These are phyloP conservation scores for Engystomops pustulosus DNA, from an alignment of 2,113 vertebrate species.

Conservation along the genomic window DNA sequence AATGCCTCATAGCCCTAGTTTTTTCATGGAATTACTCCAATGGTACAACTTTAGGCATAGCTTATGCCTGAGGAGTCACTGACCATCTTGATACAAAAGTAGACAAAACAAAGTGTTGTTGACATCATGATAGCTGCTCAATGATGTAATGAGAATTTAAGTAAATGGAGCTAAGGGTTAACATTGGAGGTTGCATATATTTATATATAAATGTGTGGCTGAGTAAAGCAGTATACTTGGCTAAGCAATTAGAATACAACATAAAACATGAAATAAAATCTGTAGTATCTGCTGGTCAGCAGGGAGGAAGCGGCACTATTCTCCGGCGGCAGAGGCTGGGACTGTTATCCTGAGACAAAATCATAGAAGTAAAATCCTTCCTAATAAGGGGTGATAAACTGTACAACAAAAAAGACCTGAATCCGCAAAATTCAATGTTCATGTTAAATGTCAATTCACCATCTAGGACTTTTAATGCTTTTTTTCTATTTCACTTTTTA, in stretches of 20 bases:
- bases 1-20: neutral
- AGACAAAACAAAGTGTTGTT: neutral
- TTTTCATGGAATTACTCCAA: neutral
- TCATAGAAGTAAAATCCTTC: neutral
- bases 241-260: neutral
- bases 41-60: neutral
- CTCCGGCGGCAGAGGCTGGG: neutral
- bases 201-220: neutral
- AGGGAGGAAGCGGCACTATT: neutral
- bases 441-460: slow-evolving; percentile 6
- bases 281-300: neutral
- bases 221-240: neutral
- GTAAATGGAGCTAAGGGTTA: neutral
- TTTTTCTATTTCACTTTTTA: slow-evolving; percentile 21
- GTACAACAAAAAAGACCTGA: neutral
- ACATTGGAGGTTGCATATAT: neutral
- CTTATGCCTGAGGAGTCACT: neutral
- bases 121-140: neutral
- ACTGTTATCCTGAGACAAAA: neutral
- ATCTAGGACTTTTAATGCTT: neutral
- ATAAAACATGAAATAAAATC: neutral
- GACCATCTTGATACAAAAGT: neutral
- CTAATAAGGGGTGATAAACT: neutral
- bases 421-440: slow-evolving; percentile 8
- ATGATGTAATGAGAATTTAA: neutral